Percentiles rank a stretch among this genome's conserved stretches.
Conservation (phyloP, 23 tunicate genomes). For the Corella eumyota region DNA sequence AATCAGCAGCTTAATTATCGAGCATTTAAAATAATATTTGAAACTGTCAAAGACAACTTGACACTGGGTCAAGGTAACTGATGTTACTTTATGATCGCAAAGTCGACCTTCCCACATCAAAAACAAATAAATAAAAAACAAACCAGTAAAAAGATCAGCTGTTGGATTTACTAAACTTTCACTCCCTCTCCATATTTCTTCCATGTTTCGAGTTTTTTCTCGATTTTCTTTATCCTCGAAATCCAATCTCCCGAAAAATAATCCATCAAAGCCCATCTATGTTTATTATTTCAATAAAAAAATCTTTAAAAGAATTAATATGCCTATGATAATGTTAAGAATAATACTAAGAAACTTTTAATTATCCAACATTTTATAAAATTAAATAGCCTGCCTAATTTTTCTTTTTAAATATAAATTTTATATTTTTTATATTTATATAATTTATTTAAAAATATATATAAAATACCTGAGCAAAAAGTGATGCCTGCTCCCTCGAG, state of each 20-base stretch:
- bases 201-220: slow-evolving; percentile 70
- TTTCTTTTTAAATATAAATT: background rate
- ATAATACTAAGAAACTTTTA: background rate
- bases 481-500: slow-evolving; percentile 89
- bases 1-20: too few relatives aligned
- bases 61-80: too few relatives aligned
- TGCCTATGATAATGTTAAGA: background rate
- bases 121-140: too few relatives aligned
- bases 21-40: too few relatives aligned
- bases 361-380: too few relatives aligned
- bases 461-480: slow-evolving; percentile 72
- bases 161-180: slow-evolving; percentile 28
- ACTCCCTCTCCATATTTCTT: slow-evolving; percentile 91
- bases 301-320: slow-evolving; percentile 7
- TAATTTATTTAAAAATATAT: background rate
- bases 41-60: too few relatives aligned
- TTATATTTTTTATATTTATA: background rate
- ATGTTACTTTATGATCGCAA: too few relatives aligned
- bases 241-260: slow-evolving; percentile 93
- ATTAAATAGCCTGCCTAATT: too few relatives aligned
- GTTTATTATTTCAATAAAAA: slow-evolving; percentile 3
- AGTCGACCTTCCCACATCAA: too few relatives aligned
- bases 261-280: slow-evolving; percentile 98
- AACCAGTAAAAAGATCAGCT: slow-evolving; percentile 87
- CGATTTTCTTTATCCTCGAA: slow-evolving; percentile 75